Base-by-base conservation (phyloP, 2,797 vertebrate species). In the Lagodon rhomboides region DNA sequence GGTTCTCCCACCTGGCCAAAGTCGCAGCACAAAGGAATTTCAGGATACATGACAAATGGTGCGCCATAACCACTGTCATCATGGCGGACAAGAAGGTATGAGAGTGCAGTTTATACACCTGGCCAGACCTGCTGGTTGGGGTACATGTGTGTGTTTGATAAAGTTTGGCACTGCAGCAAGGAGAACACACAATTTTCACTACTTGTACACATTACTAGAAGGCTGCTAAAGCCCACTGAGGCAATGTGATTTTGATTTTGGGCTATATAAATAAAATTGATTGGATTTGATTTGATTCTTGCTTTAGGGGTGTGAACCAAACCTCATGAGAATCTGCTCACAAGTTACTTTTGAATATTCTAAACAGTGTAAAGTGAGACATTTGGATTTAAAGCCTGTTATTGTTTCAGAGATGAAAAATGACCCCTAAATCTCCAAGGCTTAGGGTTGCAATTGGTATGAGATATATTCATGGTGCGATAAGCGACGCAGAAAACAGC, bases 1-100 rank as follows among this genome's bases (percentile, higher is more conserved):
- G 73, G 13, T 61, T 93, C 46, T 82, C 74, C 60, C 69, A 18
- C 46, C 73, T 93, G 66, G 82, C 69, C 6, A 93, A 91, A 55
- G 54, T 15, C 15, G 65, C 79, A n/a, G 59, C 80, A 0, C 73
- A 66, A 30, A 88, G 62, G 27, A 78, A 83, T 5, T 53, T 85
- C 47, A 76, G 68, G 63, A 88, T 73, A 64, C 63, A 61, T 79
- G 55, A 83, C 10, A 89, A 75, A 66, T 47, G 68, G 65, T 30
- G 53, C 54, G 3, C 13, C 30, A 30, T 5, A 9, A 12, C 30
- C 12, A 4, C 47, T 17, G 61, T 51, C 20, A 25, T 58, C 44
- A 18, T 34, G 59, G 20, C 49, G 11, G 30, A 43, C 20, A 54
- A 18, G 0, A 73, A 90, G 91, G 92, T 91, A 82, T 12, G 79